Conservation (phyloP, 2,113 vertebrate genomes). For the Platysteira castanea region DNA sequence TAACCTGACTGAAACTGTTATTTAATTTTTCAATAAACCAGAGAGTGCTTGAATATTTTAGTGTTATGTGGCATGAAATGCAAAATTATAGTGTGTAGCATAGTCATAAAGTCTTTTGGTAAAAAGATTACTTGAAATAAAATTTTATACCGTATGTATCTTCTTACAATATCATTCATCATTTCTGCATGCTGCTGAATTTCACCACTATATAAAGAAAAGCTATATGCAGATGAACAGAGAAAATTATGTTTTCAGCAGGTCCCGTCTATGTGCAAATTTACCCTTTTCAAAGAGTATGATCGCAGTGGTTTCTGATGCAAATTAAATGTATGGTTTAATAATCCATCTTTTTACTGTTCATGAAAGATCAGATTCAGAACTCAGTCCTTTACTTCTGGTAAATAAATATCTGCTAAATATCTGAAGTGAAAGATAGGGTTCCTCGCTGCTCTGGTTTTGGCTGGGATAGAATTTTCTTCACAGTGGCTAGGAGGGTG, state of each 20-base stretch:
- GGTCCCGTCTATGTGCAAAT: not conserved
- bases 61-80: not conserved
- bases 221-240: not conserved
- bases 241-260: not conserved
- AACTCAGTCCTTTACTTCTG: not conserved
- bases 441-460: not conserved
- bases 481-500: not conserved
- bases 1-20: not conserved
- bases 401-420: not conserved
- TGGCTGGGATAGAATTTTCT: not conserved
- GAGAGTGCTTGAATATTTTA: not conserved
- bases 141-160: not conserved
- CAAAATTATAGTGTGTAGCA: not conserved
- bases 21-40: not conserved
- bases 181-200: not conserved
- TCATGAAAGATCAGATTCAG: not conserved
- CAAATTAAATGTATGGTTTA: not conserved
- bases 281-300: not conserved
- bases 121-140: not conserved
- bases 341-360: not conserved
- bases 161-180: not conserved
- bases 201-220: not conserved
- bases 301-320: not conserved
- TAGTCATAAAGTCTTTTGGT: not conserved
- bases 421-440: not conserved